Conservation (phyloP, 2,888 invertebrate species). For the Leucophenga maculata region DNA sequence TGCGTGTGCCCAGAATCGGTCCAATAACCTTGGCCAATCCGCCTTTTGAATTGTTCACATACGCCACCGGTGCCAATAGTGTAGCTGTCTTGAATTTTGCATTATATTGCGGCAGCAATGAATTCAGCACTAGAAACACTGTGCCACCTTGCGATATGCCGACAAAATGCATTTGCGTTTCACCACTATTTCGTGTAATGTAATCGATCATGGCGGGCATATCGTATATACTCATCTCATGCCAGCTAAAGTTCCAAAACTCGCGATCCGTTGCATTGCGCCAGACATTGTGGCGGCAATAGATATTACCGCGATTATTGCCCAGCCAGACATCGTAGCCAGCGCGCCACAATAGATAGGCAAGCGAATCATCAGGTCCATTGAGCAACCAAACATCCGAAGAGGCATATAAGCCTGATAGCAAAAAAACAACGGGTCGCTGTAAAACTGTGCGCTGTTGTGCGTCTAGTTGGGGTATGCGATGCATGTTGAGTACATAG, state of each 20-base stretch:
- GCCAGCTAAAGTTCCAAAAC: conserved; percentile 71
- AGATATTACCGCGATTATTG: conserved; percentile 69
- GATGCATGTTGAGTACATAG: conserved; percentile 66
- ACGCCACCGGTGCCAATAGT: conserved; percentile 68
- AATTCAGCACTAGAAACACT: conserved; percentile 66
- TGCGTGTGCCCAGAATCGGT: conserved; percentile 72
- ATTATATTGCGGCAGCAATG: conserved; percentile 69
- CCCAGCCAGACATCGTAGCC: conserved; percentile 71
- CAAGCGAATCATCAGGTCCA: conserved; percentile 68
- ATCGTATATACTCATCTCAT: conserved; percentile 69
- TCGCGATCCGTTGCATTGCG: conserved; percentile 71
- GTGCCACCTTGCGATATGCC: conserved; percentile 70
- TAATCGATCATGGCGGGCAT: conserved; percentile 70
- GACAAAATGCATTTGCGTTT: conserved; percentile 64
- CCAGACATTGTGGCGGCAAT: conserved; percentile 65
- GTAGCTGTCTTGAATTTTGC: conserved; percentile 67
- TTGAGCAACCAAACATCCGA: conserved; percentile 70
- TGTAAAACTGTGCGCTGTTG: conserved; percentile 48
- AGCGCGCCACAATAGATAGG: conserved; percentile 67
- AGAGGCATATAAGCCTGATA: conserved; percentile 69
- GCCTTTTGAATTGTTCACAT: conserved; percentile 67
- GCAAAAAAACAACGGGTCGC: conserved; percentile 66
- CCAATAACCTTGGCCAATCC: conserved; percentile 78
- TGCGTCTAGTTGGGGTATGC: conserved; percentile 63
- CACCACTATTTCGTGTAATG: conserved; percentile 61